These are phyloP conservation scores for Tuberolachnus salignus DNA, from an alignment of 2,888 invertebrate species.

Conservation along the genomic window DNA sequence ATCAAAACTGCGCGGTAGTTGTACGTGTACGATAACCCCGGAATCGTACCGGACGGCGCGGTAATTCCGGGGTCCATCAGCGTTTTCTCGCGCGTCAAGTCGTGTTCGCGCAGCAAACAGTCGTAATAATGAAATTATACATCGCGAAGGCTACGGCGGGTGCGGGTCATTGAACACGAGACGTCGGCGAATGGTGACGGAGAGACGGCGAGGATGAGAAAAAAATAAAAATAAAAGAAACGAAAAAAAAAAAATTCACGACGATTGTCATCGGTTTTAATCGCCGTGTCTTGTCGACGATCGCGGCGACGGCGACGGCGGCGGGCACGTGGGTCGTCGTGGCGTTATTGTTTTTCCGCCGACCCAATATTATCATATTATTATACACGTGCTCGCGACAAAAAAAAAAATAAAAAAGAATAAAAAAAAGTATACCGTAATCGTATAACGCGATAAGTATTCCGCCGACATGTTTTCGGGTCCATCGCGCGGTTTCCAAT, in stretches of 20 bases:
- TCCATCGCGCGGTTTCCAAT: neutral
- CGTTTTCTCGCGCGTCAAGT: slow-evolving; percentile 4
- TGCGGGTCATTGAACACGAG: neutral
- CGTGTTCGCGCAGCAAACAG: slow-evolving; percentile 28
- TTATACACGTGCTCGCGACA: slow-evolving; percentile 9
- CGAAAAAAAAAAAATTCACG: slow-evolving; percentile 8
- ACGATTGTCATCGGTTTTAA: slow-evolving; percentile 46
- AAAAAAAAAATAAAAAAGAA: too few species aligned
- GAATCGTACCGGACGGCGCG: too few species aligned
- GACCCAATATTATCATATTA: too few species aligned
- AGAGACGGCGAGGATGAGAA: neutral
- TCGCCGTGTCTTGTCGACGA: slow-evolving; percentile 27
- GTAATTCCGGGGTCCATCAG: neutral
- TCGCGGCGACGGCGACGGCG: neutral
- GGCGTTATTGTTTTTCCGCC: slow-evolving; percentile 2
- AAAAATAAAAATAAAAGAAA: too few species aligned
- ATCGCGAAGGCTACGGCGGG: neutral
- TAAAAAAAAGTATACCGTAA: neutral
- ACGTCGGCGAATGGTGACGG: neutral
- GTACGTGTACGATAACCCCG: too few species aligned
- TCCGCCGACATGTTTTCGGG: neutral
- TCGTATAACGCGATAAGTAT: neutral
- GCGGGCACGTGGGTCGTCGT: slow-evolving; percentile 17
- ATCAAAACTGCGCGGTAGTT: too few species aligned
- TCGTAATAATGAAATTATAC: neutral